These are phyloP conservation scores for Brenthis daphne DNA, from an alignment of 2,888 invertebrate genomes.

Conservation along the genomic window DNA sequence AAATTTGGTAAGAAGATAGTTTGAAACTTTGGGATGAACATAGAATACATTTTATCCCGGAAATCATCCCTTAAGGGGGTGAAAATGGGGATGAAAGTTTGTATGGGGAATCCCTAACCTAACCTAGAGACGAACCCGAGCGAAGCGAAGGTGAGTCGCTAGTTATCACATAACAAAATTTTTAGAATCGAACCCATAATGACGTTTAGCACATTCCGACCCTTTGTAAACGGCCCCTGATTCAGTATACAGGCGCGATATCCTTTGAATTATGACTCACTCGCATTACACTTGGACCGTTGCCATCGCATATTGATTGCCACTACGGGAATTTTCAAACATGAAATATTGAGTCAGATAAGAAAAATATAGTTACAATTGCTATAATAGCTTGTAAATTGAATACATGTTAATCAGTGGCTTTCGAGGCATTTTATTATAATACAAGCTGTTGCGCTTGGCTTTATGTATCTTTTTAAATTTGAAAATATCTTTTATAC, in stretches of 20 bases:
- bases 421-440: constrained; percentile 3
- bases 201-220: constrained; percentile 1
- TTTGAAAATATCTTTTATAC: too few relatives aligned
- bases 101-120: too few relatives aligned
- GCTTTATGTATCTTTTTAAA: too few relatives aligned
- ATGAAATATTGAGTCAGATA: constrained; percentile 37
- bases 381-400: constrained; percentile 35
- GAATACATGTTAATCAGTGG: constrained; percentile 26
- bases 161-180: neutral
- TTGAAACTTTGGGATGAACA: too few relatives aligned
- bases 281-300: constrained; percentile 46
- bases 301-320: constrained; percentile 49
- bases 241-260: constrained; percentile 40
- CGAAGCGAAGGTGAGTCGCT: too few relatives aligned
- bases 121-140: too few relatives aligned
- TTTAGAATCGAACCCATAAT: too few relatives aligned
- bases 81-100: too few relatives aligned
- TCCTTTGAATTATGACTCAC: constrained; percentile 45
- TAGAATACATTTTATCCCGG: too few relatives aligned
- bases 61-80: too few relatives aligned
- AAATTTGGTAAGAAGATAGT: too few relatives aligned
- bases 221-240: constrained; percentile 30
- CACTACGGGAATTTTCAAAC: constrained; percentile 40
- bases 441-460: neutral
- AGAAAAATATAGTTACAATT: constrained; percentile 38